phyloP scores from a whole-genome alignment of 2,888 invertebrate species.

The Ectemnius cavifrons region DNA sequence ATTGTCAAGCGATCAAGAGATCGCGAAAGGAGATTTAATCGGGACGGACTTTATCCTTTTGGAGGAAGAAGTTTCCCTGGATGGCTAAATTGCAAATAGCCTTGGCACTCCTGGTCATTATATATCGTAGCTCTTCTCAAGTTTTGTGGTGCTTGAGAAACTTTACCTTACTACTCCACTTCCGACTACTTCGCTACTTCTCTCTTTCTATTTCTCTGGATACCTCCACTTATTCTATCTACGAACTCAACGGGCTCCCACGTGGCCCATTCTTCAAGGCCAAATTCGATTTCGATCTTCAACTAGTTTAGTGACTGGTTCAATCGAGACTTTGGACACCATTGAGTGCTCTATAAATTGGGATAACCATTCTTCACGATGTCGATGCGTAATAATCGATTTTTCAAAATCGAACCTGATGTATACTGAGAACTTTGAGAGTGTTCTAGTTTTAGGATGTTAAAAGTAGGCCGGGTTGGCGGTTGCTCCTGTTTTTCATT shows the following conservation, averaged over 20 bases:
- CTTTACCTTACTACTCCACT: slow-evolving; percentile 22
- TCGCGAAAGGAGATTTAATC: slow-evolving; percentile 2
- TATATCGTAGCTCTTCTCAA: slow-evolving; percentile 20
- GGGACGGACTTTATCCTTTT: background rate
- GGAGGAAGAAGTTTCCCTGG: slow-evolving; percentile 32
- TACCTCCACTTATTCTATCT: background rate
- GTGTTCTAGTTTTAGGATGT: too few relatives aligned
- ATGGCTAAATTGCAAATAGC: slow-evolving; percentile 37
- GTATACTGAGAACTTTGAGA: too few relatives aligned
- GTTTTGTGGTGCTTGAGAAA: slow-evolving; percentile 10
- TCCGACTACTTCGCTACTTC: background rate
- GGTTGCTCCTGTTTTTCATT: background rate
- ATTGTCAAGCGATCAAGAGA: background rate
- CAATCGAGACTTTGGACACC: too few relatives aligned
- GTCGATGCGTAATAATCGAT: too few relatives aligned
- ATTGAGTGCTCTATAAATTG: too few relatives aligned
- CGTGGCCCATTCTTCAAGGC: too few relatives aligned
- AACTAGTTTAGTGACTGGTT: too few relatives aligned
- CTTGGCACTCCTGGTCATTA: slow-evolving; percentile 25
- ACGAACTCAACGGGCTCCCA: background rate
- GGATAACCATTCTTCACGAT: too few relatives aligned
- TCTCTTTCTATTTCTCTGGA: background rate
- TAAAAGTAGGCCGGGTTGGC: background rate
- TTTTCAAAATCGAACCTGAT: too few relatives aligned
- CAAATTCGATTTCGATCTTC: too few relatives aligned